A percentile compares a stretch with the other conserved stretches of the same genome.
Evolutionary conservation across 1,140 invertebrate species (phyloP).

Genomic region (Drosophila sp.): DNA sequence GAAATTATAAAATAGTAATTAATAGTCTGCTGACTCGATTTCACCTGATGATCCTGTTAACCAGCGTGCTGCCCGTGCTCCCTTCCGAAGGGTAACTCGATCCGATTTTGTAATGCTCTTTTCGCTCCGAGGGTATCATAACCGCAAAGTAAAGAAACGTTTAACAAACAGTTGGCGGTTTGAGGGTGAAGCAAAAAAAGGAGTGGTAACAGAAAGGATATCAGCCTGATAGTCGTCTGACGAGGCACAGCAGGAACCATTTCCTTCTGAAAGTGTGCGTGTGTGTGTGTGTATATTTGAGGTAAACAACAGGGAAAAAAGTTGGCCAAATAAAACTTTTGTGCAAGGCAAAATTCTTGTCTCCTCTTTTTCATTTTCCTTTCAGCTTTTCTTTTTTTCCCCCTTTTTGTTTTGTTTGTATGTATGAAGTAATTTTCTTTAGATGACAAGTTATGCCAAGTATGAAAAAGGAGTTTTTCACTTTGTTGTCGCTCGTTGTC

Average conservation of each 20-base stretch:
- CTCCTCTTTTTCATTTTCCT: slow-evolving; percentile 6
- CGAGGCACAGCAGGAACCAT: slow-evolving; percentile 6
- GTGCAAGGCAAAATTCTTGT: slow-evolving; percentile 9
- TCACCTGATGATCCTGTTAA: too few relatives aligned
- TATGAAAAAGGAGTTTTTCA: slow-evolving; percentile 38
- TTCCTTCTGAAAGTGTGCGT: slow-evolving; percentile 4
- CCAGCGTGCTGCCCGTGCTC: too few relatives aligned
- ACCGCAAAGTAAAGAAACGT: slow-evolving; percentile 7
- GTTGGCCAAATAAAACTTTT: slow-evolving; percentile 23
- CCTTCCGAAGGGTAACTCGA: too few relatives aligned
- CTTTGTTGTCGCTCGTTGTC: slow-evolving; percentile 31
- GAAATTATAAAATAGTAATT: too few relatives aligned
- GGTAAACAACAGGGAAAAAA: slow-evolving; percentile 35
- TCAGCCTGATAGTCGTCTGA: slow-evolving; percentile 38
- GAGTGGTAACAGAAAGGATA: slow-evolving; percentile 19
- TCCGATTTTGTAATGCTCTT: not conserved
- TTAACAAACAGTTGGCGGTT: slow-evolving; percentile 4
- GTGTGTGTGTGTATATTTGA: slow-evolving; percentile 5
- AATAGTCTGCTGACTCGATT: too few relatives aligned
- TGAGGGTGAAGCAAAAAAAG: not conserved
- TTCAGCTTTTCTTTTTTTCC: slow-evolving; percentile 19
- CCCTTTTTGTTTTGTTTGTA: slow-evolving; percentile 17
- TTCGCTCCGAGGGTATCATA: slow-evolving; percentile 4
- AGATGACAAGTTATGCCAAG: slow-evolving; percentile 71
- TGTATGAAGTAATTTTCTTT: slow-evolving; percentile 50